Base-by-base conservation (phyloP, 1,140 invertebrate genomes). In the Meloidogyne floridensis region DNA sequence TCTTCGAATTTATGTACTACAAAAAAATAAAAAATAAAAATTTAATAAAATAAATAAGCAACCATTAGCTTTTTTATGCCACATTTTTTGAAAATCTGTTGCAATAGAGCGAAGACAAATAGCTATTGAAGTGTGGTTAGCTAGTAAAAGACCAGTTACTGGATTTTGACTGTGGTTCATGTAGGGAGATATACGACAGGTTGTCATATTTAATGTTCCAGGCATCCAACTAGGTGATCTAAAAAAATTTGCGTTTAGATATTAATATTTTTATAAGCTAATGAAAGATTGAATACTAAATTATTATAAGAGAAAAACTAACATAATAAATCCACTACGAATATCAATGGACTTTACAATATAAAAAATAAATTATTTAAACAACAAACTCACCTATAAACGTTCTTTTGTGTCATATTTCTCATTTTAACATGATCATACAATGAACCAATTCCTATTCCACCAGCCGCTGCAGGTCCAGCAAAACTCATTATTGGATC, bases 151-250 rank as follows among this genome's bases (percentile, higher is more conserved):
- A 11, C 77, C 77, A 72, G 77, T 72, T 11, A 79, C 77, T 43
- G 77, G 77, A 71, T 79, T 53, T 20, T 82, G 81, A 13, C 47
- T 76, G 75, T 84, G 75, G n/a, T 83, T 75, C 54, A 83, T 42
- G 47, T 83, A 83, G 10, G 82, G 82, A 13, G 82, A 83, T 20
- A 83, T 75, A 4, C 72, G 71, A 13, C 81, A 84, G 32, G 47
- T 83, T 7, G 82, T 83, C 65, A 83, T 59, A 72, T 83, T 70
- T 72, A 83, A 72, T 20, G 82, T 83, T 18, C 83, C 73, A 56
- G 81, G 71, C n/a, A 75, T 43, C 82, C 82, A 83, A n/a, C 32
- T 20, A 70, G 82, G 82, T 10, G 78, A 83, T 32, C 82, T 83
- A 18, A 53, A 77, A 84, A 56, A 32, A 32, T 32, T 32, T 32